A percentile compares a stretch with the other conserved stretches of the same genome.
phyloP scores from a whole-genome alignment of 2,888 invertebrate genomes.

The Drosophila demipolita region DNA sequence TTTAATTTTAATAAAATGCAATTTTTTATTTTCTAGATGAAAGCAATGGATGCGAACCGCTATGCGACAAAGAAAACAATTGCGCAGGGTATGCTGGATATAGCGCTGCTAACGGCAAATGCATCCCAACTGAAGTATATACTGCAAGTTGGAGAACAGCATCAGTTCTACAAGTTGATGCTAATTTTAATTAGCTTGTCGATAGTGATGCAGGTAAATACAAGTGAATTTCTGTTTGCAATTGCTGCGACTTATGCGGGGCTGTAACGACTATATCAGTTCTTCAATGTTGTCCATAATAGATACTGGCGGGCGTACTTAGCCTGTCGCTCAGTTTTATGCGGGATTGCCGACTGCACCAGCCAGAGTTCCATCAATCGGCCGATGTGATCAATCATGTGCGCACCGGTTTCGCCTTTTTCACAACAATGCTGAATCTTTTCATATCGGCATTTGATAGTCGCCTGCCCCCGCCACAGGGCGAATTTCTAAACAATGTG shows the following conservation, averaged over 20 bases:
- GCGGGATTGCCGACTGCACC: conserved; percentile 91
- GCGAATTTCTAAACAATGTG: conserved; percentile 68
- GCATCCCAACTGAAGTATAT: conserved; percentile 95
- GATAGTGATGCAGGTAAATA: conserved; percentile 92
- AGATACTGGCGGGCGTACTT: conserved; percentile 91
- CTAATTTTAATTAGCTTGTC: conserved; percentile 92
- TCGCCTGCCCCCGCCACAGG: conserved; percentile 81
- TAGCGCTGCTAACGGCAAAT: conserved; percentile 94
- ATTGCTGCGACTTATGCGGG: conserved; percentile 14
- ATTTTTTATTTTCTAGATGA: conserved; percentile 86
- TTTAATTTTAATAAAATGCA: not conserved
- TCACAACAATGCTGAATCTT: conserved; percentile 91
- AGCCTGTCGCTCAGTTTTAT: conserved; percentile 91
- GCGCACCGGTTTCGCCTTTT: conserved; percentile 89
- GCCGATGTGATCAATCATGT: conserved; percentile 90
- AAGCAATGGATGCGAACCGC: conserved; percentile 92
- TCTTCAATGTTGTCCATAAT: conserved; percentile 42
- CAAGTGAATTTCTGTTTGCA: not conserved
- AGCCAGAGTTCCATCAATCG: conserved; percentile 89
- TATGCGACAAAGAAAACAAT: conserved; percentile 97
- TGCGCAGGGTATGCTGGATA: conserved; percentile 95
- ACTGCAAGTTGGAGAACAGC: conserved; percentile 92
- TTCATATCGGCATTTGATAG: conserved; percentile 93
- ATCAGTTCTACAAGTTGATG: conserved; percentile 94
- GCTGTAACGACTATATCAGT: conserved; percentile 45